Conservation (phyloP, 2,797 vertebrate genomes). For the Chloroceryle amazona region DNA sequence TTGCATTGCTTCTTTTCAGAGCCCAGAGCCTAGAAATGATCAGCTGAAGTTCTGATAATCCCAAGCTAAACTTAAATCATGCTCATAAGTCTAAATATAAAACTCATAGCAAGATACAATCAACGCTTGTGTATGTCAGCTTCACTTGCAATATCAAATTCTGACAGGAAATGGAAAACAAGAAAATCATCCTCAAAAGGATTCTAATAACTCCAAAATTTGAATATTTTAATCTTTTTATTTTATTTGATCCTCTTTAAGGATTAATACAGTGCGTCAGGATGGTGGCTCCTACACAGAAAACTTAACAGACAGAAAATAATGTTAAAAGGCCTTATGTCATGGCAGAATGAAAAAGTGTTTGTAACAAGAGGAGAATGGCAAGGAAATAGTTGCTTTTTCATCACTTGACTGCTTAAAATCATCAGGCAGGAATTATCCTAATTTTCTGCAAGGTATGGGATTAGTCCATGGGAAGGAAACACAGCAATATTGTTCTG, state of each 20-base stretch:
- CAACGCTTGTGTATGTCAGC: not conserved
- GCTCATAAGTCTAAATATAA: constrained; percentile 1
- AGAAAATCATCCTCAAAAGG: constrained; percentile 1
- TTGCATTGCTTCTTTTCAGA: not conserved
- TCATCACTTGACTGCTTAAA: not conserved
- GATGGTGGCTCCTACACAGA: not conserved
- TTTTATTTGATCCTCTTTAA: constrained; percentile 31
- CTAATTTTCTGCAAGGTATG: not conserved
- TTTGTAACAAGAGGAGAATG: not conserved
- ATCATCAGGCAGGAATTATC: not conserved
- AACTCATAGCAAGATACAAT: not conserved
- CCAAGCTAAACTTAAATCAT: not conserved
- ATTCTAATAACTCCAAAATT: constrained; percentile 9
- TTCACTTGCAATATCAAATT: constrained; percentile 44
- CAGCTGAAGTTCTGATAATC: constrained; percentile 45
- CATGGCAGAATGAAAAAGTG: not conserved
- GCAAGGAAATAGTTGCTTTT: not conserved
- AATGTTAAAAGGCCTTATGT: constrained; percentile 12
- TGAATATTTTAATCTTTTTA: not conserved
- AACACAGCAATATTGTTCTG: not conserved
- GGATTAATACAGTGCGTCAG: not conserved
- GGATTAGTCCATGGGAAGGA: not conserved
- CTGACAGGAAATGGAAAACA: constrained; percentile 24
- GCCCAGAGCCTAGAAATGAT: not conserved
- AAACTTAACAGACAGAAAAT: constrained; percentile 10